phyloP scores from a whole-genome alignment of 2,888 invertebrate genomes.

The Melolontha melolontha region DNA sequence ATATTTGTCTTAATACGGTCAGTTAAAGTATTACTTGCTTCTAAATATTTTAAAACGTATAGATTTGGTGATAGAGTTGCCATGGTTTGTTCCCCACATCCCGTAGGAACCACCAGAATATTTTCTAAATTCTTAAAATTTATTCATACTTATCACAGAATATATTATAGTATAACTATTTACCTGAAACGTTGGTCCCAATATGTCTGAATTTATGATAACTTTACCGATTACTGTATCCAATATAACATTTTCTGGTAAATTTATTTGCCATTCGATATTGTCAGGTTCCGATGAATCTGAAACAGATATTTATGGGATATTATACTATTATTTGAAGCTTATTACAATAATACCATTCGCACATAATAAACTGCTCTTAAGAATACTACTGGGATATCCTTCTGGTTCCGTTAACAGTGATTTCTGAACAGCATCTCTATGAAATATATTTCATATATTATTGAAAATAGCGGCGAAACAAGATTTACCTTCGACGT shows the following conservation, averaged over 20 bases:
- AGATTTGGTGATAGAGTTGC: conserved; percentile 81
- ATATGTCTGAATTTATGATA: conserved; percentile 73
- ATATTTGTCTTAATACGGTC: conserved; percentile 69
- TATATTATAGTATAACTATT: neutral
- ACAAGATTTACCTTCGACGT: conserved; percentile 63
- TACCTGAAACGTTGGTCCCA: conserved; percentile 72
- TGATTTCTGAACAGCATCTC: conserved; percentile 73
- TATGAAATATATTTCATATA: neutral
- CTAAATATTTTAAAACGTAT: conserved; percentile 74
- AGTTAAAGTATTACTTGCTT: conserved; percentile 67
- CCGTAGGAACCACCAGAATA: conserved; percentile 76
- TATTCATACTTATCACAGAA: conserved; percentile 33
- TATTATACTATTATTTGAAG: neutral
- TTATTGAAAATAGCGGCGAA: conserved; percentile 39
- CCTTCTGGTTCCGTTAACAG: conserved; percentile 80
- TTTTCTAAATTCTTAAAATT: conserved; percentile 73
- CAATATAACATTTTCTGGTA: conserved; percentile 70
- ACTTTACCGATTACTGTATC: conserved; percentile 76
- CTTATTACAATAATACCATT: conserved; percentile 57
- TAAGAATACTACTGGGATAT: conserved; percentile 73
- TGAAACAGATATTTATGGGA: conserved; percentile 45
- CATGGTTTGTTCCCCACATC: conserved; percentile 88
- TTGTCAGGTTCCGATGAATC: conserved; percentile 54
- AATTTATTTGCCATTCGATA: conserved; percentile 64
- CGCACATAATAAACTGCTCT: conserved; percentile 76